Evolutionary conservation across 2,888 invertebrate species (phyloP), one percentile per base, ranked within the genome.

Genomic region (Melanchra persicariae): DNA sequence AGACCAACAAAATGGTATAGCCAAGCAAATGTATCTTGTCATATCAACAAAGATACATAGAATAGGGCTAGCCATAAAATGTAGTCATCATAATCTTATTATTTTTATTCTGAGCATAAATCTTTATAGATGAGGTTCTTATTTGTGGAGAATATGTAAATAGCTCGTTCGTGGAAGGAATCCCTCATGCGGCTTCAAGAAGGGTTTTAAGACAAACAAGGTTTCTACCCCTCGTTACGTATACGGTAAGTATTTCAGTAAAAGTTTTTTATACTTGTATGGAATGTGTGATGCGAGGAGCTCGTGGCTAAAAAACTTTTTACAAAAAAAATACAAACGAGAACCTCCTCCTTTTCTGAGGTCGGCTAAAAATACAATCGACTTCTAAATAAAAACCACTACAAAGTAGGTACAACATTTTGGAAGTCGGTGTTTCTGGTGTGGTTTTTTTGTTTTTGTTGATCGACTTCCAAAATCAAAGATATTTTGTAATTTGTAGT

Each of bases 121-220:
- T 75, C 61, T 70, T 54, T 68, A 59, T 43, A 73, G 40, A 69
- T 34, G 60, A 70, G 77, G 37, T 26, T 70, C 37, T 63, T 57
- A 59, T 67, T 66, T 64, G 54, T 24, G 55, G 59, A 58, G 26
- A 62, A 77, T 59, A 82, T 74, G 70, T 67, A 74, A 82, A 80
- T 70, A 68, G 51, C 15, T 3, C 3, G 22, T 26, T 65, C n/a
- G 10, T 60, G 37, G 57, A 78, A 66, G 59, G 55, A 62, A 78
- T 70, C 17, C 47, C 45, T 55, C n/a, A 22, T 54, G 43, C 34
- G 47, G 6, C 22, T 49, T 68, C 70, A 54, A 70, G 26, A 65
- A 57, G 51, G 65, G 67, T 78, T 69, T 26, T 67, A 37, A 59
- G 40, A 68, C 40, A 69, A 60, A 68, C 19, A 75, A 55, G 45